Conservation (phyloP, 1,140 invertebrate species). For the Drosophila sp. region DNA sequence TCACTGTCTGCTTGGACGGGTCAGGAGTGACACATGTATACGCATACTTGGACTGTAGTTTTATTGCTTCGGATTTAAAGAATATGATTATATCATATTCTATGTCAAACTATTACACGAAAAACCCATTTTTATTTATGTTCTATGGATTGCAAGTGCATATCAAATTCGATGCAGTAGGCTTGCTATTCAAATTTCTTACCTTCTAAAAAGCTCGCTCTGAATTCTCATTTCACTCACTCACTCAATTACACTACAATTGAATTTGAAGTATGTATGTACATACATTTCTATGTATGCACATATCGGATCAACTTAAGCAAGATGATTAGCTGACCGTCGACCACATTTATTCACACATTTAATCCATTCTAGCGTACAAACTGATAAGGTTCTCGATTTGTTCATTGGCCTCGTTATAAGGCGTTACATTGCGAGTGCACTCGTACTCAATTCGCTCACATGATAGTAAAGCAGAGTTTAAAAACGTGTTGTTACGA, state of each 20-base stretch:
- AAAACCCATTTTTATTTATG: background rate
- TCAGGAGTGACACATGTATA: background rate
- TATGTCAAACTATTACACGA: background rate
- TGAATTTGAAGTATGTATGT: conserved; percentile 44
- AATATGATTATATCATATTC: background rate
- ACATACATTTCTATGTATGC: conserved; percentile 11
- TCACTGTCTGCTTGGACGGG: background rate
- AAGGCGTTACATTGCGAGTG: conserved; percentile 22
- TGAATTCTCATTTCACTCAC: conserved; percentile 4
- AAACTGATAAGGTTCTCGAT: conserved; percentile 33
- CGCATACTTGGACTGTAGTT: background rate
- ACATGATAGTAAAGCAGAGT: conserved; percentile 23
- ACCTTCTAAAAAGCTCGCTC: conserved; percentile 2
- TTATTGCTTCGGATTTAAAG: background rate
- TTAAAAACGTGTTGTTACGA: background rate
- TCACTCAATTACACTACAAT: conserved; percentile 40
- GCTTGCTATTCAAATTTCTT: background rate
- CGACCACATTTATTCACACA: conserved; percentile 18
- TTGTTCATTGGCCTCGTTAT: conserved; percentile 37
- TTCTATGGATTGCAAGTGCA: background rate
- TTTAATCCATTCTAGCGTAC: conserved; percentile 44
- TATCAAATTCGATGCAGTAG: background rate
- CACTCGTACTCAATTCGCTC: conserved; percentile 49
- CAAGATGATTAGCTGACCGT: conserved; percentile 47
- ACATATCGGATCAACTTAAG: conserved; percentile 30